Base-by-base conservation (phyloP, 1,140 invertebrate genomes). In the Plodia interpunctella region DNA sequence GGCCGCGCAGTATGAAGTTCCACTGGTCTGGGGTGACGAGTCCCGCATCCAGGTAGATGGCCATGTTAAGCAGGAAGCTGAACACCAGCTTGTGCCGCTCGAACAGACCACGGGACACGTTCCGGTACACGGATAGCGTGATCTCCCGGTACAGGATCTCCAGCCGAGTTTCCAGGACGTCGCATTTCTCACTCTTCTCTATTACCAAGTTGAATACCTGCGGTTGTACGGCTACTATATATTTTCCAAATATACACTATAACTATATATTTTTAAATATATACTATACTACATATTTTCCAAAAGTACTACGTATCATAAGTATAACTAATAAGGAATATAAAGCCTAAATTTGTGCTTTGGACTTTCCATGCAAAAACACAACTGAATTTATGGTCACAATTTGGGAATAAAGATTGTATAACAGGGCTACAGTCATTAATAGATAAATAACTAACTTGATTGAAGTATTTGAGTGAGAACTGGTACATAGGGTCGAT, bases 401-500 rank as follows among this genome's bases (percentile, higher is more conserved):
- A n/a, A n/a, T n/a, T n/a, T n/a, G n/a, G n/a, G n/a, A n/a, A n/a
- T n/a, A n/a, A n/a, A n/a, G n/a, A n/a, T n/a, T n/a, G n/a, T n/a
- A n/a, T n/a, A n/a, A n/a, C n/a, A n/a, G n/a, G n/a, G n/a, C n/a
- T n/a, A n/a, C n/a, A n/a, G n/a, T n/a, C n/a, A n/a, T n/a, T n/a
- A n/a, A n/a, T 25, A 25, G 2, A 25, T 25, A 15, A 17, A 53
- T 20, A 4, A 77, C 75, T 78, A 76, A 93, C 94, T 84, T 94
- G 92, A 63, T 92, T 96, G 72, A 97, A 97, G 80, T 97, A 97
- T 76, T 97, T 97, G 3, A 97, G 88, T 2, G 96, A 97, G 91
- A 94, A 98, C 86, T 98, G 97, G 87, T 98, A 99, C 97, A 98
- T 98, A 0, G 96, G 96, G 88, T 98, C 97, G 58, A 98, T 96